Evolutionary conservation across 2,113 vertebrate genomes (phyloP), one percentile per base, ranked within the genome.

Genomic region (Neoarius graeffei): DNA sequence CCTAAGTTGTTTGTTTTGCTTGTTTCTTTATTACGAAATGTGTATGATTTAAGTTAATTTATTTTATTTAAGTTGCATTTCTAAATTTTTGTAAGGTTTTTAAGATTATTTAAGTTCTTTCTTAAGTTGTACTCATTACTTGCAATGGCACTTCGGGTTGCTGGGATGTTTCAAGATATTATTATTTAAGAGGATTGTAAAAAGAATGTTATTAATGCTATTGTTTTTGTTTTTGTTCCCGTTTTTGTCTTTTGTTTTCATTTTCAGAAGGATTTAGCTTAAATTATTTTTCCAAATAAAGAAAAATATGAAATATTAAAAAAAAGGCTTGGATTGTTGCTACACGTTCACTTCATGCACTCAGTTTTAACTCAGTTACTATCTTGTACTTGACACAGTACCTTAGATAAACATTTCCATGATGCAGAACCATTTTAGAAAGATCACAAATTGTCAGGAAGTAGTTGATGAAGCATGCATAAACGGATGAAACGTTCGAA

Each of bases 261-360:
- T 87, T 86, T 96, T 97, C 97, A 96, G 97, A 98, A 98, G 95
- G 97, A 98, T 97, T 97, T 97, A 96, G 96, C 94, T 97, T 98
- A 97, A 98, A 98, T 95, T 99, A 99, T 99, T 99, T 99, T 99
- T 99, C 96, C 97, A 99, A 99, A 99, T 99, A 99, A 99, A 99
- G 97, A 30, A 82, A 82, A 97, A 95, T 97, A 96, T 96, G 96
- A 95, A 95, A 94, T 85, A 17, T 93, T 86, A 92, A 90, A 88
- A 10, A 42, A 57, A 86, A 17, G 52, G 4, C 8, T 86, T 86
- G 79, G 5, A 80, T 67, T 50, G 25, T 79, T 77, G 15, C 30
- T 79, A 13, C 27, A 42, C 42, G 25, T n/a, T 71, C n/a, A 76
- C 23, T 20, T 69, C 27, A 74, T 42, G 14, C 13, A 25, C 7